These are phyloP conservation scores for Zoroaster sp. DNA, from an alignment of 53 echinoderm and acorn worm genomes.

Conservation along the genomic window DNA sequence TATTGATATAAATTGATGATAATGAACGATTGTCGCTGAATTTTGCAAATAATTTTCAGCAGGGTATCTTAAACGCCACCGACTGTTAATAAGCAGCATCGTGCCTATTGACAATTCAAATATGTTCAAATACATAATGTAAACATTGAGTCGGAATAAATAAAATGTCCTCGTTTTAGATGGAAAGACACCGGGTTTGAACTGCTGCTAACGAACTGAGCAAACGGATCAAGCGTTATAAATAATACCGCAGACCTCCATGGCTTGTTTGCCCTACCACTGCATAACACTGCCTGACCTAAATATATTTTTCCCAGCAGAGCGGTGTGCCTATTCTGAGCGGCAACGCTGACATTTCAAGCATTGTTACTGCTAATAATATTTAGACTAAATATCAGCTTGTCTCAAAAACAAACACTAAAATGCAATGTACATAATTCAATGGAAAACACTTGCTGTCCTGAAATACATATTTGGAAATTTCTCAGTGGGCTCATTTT, in stretches of 20 bases:
- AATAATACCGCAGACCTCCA: slow-evolving; percentile 46
- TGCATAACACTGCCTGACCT: slow-evolving; percentile 54
- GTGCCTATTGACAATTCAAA: slow-evolving; percentile 3
- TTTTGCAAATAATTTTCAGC: neutral
- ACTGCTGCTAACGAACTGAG: neutral
- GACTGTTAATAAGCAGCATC: slow-evolving; percentile 15
- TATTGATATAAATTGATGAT: neutral
- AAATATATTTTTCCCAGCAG: slow-evolving; percentile 45
- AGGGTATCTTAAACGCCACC: neutral
- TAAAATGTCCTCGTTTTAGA: neutral
- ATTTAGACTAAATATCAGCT: neutral
- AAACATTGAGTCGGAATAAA: neutral
- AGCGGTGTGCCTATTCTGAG: neutral
- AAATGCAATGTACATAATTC: neutral
- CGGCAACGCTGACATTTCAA: neutral
- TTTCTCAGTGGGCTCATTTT: neutral
- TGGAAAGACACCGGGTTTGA: neutral
- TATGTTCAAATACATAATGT: slow-evolving; percentile 2
- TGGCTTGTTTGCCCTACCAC: slow-evolving; percentile 10
- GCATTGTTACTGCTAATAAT: neutral
- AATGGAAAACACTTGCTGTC: neutral
- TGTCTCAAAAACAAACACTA: neutral
- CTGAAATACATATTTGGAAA: neutral
- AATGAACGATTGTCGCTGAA: neutral
- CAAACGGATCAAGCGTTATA: slow-evolving; percentile 29